phyloP scores from a whole-genome alignment of 2,888 invertebrate genomes.

The Mactromeris polynyma region DNA sequence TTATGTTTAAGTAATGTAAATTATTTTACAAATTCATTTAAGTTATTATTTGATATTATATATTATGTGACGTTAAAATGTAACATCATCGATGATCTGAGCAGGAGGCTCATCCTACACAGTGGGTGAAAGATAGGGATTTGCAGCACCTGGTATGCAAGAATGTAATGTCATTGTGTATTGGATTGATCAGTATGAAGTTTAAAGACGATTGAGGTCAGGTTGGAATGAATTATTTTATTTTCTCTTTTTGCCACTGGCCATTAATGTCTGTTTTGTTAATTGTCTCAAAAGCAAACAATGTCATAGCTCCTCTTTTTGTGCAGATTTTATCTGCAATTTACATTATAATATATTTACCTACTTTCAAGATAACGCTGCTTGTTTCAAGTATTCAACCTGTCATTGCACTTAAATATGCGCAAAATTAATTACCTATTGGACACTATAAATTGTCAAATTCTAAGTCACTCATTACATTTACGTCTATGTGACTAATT shows the following conservation, averaged over 20 bases:
- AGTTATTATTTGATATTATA: not conserved
- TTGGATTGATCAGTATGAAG: not conserved
- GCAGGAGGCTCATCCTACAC: not conserved
- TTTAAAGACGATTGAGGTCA: not conserved
- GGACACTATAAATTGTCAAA: conserved; percentile 18
- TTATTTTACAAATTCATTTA: too few species aligned
- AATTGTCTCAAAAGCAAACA: conserved; percentile 5
- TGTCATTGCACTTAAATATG: not conserved
- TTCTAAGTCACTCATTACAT: not conserved
- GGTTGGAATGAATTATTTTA: not conserved
- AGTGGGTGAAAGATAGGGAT: too few species aligned
- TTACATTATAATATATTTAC: not conserved
- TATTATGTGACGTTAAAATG: too few species aligned
- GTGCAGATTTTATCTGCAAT: not conserved
- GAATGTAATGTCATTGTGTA: not conserved
- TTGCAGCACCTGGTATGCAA: too few species aligned
- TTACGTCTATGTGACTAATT: conserved; percentile 42
- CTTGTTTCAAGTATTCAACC: not conserved
- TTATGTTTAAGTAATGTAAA: too few species aligned
- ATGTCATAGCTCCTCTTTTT: not conserved
- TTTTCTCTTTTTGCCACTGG: not conserved
- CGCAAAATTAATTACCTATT: not conserved
- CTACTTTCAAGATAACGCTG: not conserved
- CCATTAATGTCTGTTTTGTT: not conserved
- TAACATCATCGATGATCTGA: too few species aligned